phyloP scores from a whole-genome alignment of 2,113 vertebrate genomes.

The Malurus cyaneus region DNA sequence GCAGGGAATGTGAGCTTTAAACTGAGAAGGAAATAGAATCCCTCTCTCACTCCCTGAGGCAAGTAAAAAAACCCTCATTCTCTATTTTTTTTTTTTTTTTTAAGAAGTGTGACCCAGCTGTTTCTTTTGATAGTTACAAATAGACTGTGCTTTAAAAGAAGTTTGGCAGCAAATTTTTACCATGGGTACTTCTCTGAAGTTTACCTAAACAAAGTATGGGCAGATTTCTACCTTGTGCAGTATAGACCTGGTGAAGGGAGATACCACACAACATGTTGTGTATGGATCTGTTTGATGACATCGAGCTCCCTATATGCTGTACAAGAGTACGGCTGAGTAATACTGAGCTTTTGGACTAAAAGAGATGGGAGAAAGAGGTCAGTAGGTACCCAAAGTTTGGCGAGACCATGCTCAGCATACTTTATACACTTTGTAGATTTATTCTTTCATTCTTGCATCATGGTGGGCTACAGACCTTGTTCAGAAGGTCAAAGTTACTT shows the following conservation, averaged over 20 bases:
- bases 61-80: neutral
- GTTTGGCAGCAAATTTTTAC: neutral
- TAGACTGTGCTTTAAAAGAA: neutral
- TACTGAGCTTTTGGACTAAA: neutral
- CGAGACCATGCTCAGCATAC: neutral
- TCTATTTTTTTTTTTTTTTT: neutral
- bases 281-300: neutral
- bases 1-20: neutral
- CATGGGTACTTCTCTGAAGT: neutral
- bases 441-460: rapidly evolving
- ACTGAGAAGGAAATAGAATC: neutral
- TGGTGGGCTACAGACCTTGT: neutral
- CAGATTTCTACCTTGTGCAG: neutral
- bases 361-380: neutral
- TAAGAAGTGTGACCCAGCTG: neutral
- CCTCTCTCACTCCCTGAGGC: neutral
- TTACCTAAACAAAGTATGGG: neutral
- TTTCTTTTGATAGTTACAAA: neutral
- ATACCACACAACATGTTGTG: neutral
- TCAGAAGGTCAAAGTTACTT: neutral
- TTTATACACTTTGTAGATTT: neutral
- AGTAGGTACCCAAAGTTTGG: neutral
- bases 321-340: neutral
- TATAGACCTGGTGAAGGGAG: neutral
- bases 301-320: neutral